Conservation (phyloP, 2,797 vertebrate genomes). For the Chanos chanos region DNA sequence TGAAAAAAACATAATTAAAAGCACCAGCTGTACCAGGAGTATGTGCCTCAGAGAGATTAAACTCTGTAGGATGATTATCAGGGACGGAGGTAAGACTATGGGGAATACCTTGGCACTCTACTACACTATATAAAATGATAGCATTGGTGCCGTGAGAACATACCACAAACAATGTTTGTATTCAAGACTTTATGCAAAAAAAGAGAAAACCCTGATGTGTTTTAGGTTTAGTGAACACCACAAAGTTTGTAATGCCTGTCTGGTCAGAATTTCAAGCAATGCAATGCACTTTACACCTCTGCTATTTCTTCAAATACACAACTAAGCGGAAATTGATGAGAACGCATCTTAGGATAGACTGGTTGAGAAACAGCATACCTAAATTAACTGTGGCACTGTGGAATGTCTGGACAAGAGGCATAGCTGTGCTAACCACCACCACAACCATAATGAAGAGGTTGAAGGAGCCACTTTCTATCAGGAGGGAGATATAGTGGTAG, state of each 20-base stretch:
- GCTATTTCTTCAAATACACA: neutral
- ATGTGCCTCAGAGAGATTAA: neutral
- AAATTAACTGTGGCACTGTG: conserved; percentile 3
- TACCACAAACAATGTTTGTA: too few relatives aligned
- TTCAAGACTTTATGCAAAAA: neutral
- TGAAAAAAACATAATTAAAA: neutral
- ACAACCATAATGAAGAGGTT: conserved; percentile 22
- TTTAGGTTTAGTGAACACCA: too few relatives aligned
- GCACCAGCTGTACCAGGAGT: neutral
- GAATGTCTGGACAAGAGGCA: conserved; percentile 17
- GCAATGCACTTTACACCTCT: neutral
- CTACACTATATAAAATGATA: too few relatives aligned
- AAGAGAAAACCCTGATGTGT: neutral
- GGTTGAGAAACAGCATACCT: neutral
- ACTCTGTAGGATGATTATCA: too few relatives aligned
- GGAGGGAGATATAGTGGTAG: neutral
- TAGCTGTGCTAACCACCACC: conserved; percentile 10
- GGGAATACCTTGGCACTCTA: too few relatives aligned
- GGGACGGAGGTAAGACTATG: too few relatives aligned
- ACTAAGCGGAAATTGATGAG: too few relatives aligned
- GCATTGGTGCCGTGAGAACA: too few relatives aligned
- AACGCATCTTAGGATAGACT: neutral
- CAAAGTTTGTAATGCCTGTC: too few relatives aligned
- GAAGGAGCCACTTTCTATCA: neutral
- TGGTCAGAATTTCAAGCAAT: neutral